Base-by-base conservation (phyloP, 2,888 invertebrate genomes). In the Xanthorhoe designata region DNA sequence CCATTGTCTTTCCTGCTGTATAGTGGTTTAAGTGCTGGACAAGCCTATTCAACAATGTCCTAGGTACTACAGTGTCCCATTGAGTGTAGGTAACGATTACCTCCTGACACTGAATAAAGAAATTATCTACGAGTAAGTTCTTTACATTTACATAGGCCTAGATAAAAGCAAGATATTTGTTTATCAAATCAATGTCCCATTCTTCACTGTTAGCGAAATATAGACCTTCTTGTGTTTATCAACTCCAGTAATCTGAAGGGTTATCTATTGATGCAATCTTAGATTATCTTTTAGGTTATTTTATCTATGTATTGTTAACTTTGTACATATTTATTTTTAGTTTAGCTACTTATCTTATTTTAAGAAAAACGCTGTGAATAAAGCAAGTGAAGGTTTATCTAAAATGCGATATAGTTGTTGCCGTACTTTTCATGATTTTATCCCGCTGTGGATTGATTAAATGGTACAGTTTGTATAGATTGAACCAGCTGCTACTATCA, bases 401-500 rank as follows among this genome's bases (percentile, higher is more conserved):
- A 5, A 32, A 6, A 32, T 32, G 32, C 7, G 32, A 32, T 32
- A 32, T 32, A 32, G 5, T 32, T 32, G 2, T 7, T 32, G 4
- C 1, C 6, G 5, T 32, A 5, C 32, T 32, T 32, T 32, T 32
- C 4, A 32, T 32, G 32, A 7, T 32, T 32, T 32, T 32, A 32
- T 32, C 32, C 6, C 1, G 6, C 32, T 32, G 32, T 32, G 6
- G 7, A 29, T 38, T 45, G 17, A 8, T 18, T 49, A 18, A 9
- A 58, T 17, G 18, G 2, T 13, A 38, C 38, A 38, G 10, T 38
- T 38, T 38, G 13, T 9, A 13, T 13, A 38, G 38, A 38, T 60
- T 68, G 47, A 64, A 64, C 58, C 62, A 72, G 64, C 67, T 54
- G 24, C 17, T n/a, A 49, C 52, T 8, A 8, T 18, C 15, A 10